Evolutionary conservation across 2,113 vertebrate species (phyloP), one percentile per base, ranked within the genome.

Genomic region (Psophia crepitans): DNA sequence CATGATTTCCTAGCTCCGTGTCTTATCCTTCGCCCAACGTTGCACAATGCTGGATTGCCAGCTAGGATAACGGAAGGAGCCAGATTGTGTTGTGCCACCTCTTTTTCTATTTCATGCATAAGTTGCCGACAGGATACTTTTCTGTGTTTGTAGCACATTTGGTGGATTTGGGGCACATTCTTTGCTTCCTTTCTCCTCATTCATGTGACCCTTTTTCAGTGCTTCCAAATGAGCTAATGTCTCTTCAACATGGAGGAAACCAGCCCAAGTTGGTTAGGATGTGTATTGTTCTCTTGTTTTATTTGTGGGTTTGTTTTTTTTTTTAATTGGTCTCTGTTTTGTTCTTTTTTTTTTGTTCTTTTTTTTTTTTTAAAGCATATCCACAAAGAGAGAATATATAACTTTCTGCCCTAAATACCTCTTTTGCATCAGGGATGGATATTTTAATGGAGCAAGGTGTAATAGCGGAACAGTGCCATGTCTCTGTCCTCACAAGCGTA

Each of bases 401-500:
- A 63, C 12, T 89, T 86, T 56, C 84, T 90, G 77, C 89, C 78
- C 87, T 89, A 95, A 93, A 75, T 96, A 91, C 87, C 89, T 93
- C 94, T 93, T 96, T 77, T 96, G 69, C 93, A 74, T 75, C 75
- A 96, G 93, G 94, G 94, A 94, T 93, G 96, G 79, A 84, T 88
- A 61, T 83, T 96, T 66, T 77, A 64, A 93, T 61, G 78, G 92
- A 94, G 60, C 86, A 83, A 78, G 86, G 70, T 87, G 69, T 92
- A 89, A 95, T 48, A 96, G 66, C 69, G 58, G 94, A 95, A 95
- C 92, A 93, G 63, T 95, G 74, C 96, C 91, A 71, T 86, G 89
- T 93, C 74, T 90, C 86, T 96, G 97, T 95, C 97, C 89, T 93
- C 77, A 91, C 13, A 54, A 96, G 93, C 97, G 92, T 93, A 96